Conservation (phyloP, 2,113 vertebrate species). For the Aptenodytes forsteri region DNA sequence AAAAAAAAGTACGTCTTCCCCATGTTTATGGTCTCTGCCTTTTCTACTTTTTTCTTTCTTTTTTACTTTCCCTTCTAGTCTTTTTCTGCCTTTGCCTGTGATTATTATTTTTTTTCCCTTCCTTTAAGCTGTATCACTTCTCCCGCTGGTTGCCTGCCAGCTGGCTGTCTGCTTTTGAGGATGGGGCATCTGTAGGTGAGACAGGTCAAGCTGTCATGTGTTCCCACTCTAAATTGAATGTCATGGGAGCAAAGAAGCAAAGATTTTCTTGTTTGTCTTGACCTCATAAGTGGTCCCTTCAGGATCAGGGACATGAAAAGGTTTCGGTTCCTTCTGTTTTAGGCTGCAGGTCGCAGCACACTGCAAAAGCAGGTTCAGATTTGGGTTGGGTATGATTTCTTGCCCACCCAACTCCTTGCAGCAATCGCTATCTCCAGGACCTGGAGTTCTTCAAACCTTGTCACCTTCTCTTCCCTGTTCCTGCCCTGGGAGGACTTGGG, state of each 20-base stretch:
- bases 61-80: neutral
- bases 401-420: neutral
- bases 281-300: neutral
- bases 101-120: neutral
- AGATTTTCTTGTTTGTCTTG: neutral
- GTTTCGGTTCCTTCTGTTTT: neutral
- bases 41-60: neutral
- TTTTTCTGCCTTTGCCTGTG: neutral
- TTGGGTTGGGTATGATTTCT: neutral
- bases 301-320: neutral
- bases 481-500: neutral
- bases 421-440: neutral
- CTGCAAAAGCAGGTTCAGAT: neutral
- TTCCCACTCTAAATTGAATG: neutral
- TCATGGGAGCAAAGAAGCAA: neutral
- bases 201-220: neutral
- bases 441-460: neutral
- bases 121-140: neutral
- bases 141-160: neutral
- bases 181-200: neutral
- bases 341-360: neutral
- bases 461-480: neutral
- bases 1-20: neutral
- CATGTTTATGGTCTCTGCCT: neutral
- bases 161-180: neutral